Conservation (phyloP, 2,888 invertebrate genomes). For the Leptinotarsa tumamoca region DNA sequence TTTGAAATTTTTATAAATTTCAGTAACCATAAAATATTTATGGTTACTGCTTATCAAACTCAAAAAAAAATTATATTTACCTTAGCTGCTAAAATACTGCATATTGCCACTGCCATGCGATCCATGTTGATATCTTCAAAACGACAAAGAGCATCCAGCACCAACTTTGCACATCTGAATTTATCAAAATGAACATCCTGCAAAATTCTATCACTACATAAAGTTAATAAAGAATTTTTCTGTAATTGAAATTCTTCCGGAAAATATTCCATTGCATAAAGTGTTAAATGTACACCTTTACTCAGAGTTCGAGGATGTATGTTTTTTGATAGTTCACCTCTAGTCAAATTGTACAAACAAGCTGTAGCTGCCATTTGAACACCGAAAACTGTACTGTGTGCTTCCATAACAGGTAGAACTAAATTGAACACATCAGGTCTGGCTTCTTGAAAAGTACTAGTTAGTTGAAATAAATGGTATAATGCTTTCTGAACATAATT, state of each 20-base stretch:
- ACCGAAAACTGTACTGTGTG: constrained; percentile 70
- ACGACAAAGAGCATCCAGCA: constrained; percentile 77
- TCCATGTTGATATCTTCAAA: constrained; percentile 79
- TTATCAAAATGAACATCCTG: constrained; percentile 75
- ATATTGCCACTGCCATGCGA: constrained; percentile 84
- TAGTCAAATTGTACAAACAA: constrained; percentile 79
- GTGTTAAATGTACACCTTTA: constrained; percentile 73
- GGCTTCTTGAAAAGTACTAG: constrained; percentile 66
- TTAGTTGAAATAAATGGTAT: constrained; percentile 73
- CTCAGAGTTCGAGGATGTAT: constrained; percentile 75
- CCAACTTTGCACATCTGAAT: constrained; percentile 75
- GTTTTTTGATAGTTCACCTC: constrained; percentile 73
- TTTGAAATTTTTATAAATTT: not conserved
- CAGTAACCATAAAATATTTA: not conserved
- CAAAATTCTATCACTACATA: constrained; percentile 82
- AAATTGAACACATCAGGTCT: constrained; percentile 75
- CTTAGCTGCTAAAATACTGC: constrained; percentile 74
- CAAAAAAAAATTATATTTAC: constrained; percentile 38
- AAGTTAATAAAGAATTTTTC: constrained; percentile 78
- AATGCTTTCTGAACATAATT: constrained; percentile 76
- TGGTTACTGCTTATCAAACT: not conserved
- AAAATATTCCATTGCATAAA: constrained; percentile 77
- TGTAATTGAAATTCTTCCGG: constrained; percentile 77
- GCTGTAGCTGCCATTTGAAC: constrained; percentile 83
- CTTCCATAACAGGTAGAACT: constrained; percentile 66